phyloP scores from a whole-genome alignment of 2,797 vertebrate species.

The Danio jaintianensis region DNA sequence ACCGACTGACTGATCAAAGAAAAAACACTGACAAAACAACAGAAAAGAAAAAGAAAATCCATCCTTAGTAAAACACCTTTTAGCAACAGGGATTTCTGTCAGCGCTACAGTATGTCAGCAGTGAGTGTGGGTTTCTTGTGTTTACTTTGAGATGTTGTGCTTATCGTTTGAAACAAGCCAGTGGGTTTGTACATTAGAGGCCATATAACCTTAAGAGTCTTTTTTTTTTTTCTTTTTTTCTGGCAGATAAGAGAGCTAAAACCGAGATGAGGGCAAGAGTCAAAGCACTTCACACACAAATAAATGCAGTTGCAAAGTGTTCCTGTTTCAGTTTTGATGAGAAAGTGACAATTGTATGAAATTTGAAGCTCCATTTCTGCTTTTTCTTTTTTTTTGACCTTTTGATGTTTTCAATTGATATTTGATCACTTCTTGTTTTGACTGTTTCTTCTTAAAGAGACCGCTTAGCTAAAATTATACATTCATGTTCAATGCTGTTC shows the following conservation, averaged over 20 bases:
- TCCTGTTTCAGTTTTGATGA: background rate
- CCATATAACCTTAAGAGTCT: background rate
- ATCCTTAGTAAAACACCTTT: background rate
- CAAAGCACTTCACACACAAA: slow-evolving; percentile 33
- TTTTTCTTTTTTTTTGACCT: slow-evolving; percentile 25
- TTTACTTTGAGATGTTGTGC: background rate
- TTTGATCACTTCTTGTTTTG: slow-evolving; percentile 7
- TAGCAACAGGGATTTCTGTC: slow-evolving; percentile 9
- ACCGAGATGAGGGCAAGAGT: slow-evolving; percentile 36
- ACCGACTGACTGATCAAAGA: background rate
- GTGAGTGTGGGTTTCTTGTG: background rate
- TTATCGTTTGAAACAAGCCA: slow-evolving; percentile 37
- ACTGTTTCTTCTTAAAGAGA: background rate
- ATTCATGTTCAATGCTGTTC: background rate
- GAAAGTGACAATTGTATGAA: background rate
- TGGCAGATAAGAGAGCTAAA: slow-evolving; percentile 6
- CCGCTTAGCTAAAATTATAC: background rate
- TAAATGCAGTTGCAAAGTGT: background rate
- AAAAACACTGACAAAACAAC: background rate
- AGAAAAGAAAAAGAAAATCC: background rate
- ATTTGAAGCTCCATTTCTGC: background rate
- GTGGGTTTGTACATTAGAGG: background rate
- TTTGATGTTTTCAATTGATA: slow-evolving; percentile 3
- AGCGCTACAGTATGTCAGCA: background rate
- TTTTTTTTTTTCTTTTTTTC: background rate